Evolutionary conservation across 2,113 vertebrate species (phyloP).

Genomic region (Marmota monax): DNA sequence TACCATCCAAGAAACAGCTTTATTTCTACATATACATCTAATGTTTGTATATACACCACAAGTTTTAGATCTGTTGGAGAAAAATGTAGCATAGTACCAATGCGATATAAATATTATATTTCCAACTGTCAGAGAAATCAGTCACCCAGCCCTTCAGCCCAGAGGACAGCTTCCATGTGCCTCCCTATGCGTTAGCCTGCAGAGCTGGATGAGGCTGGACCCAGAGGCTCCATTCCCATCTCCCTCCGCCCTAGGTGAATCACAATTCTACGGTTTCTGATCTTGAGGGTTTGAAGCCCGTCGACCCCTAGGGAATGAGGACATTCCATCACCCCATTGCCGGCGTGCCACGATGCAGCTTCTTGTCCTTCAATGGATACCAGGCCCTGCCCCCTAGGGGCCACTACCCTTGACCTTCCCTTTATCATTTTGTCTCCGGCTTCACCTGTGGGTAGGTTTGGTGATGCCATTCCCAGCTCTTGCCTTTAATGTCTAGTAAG

Average conservation of each 20-base stretch:
- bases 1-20: no score
- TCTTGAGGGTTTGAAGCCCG: neutral
- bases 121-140: neutral
- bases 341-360: neutral
- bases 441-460: neutral
- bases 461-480: neutral
- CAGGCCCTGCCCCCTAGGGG: neutral
- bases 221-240: neutral
- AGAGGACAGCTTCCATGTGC: fast-evolving
- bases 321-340: neutral
- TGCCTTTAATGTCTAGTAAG: no score
- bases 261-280: neutral
- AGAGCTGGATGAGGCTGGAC: neutral
- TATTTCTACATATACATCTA: neutral
- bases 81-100: neutral
- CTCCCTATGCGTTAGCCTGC: neutral
- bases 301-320: neutral
- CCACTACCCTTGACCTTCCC: neutral
- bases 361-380: neutral
- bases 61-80: neutral
- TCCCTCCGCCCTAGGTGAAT: neutral
- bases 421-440: neutral
- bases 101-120: neutral
- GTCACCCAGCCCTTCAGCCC: fast-evolving
- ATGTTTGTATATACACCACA: no score